A percentile compares a stretch with the other conserved stretches of the same genome.
phyloP scores from a whole-genome alignment of 1,140 invertebrate genomes.

The Drosophila santomea region DNA sequence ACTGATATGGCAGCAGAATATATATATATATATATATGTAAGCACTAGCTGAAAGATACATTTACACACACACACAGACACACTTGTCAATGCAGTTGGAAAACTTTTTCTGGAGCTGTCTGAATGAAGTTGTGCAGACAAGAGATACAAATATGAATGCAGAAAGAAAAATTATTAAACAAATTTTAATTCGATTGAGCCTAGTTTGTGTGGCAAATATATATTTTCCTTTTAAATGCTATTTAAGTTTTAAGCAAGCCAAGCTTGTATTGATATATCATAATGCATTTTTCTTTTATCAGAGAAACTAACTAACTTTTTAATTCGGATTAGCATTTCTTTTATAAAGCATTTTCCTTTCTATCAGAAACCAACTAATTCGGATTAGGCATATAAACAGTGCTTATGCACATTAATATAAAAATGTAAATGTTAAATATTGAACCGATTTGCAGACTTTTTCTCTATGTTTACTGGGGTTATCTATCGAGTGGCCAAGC shows the following conservation, averaged over 20 bases:
- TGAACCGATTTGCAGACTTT: neutral
- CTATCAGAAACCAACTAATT: too few species aligned
- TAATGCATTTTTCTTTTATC: too few species aligned
- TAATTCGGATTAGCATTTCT: too few species aligned
- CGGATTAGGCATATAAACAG: too few species aligned
- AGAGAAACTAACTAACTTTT: too few species aligned
- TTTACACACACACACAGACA: slow-evolving; percentile 1
- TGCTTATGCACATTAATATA: too few species aligned
- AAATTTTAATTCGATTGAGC: too few species aligned
- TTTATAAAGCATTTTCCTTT: too few species aligned
- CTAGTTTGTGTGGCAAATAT: too few species aligned
- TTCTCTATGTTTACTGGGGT: slow-evolving; percentile 6
- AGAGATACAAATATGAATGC: slow-evolving; percentile 37
- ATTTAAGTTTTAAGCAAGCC: too few species aligned
- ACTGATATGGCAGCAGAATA: slow-evolving; percentile 30
- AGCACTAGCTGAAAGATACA: slow-evolving; percentile 27
- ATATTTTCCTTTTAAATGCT: neutral
- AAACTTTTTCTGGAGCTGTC: slow-evolving; percentile 27
- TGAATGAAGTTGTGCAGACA: slow-evolving; percentile 35
- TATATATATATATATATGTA: slow-evolving; percentile 17
- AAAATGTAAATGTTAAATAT: too few species aligned
- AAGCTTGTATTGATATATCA: too few species aligned
- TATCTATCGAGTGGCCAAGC: slow-evolving; percentile 34
- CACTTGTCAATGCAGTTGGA: slow-evolving; percentile 32
- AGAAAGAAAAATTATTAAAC: slow-evolving; percentile 2